These are phyloP conservation scores for Micropterix aruncella DNA, from an alignment of 2,888 invertebrate species.

Conservation along the genomic window DNA sequence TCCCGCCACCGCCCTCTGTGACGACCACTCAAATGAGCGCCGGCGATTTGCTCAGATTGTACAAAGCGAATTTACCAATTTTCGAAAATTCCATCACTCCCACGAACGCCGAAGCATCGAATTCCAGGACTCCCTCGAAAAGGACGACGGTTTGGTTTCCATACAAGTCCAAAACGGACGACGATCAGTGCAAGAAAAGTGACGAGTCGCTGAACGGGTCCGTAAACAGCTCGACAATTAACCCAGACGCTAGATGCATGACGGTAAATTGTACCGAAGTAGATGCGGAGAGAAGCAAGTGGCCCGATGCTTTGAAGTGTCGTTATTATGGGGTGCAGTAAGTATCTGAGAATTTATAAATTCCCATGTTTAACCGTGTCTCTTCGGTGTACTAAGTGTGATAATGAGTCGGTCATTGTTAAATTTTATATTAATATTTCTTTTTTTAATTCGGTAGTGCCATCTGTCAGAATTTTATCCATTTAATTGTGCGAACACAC, in stretches of 20 bases:
- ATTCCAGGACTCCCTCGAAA: slow-evolving; percentile 4
- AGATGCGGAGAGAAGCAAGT: slow-evolving; percentile 28
- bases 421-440: too few species aligned
- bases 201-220: neutral
- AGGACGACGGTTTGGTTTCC: neutral
- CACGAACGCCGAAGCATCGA: too few species aligned
- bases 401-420: too few species aligned
- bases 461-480: too few species aligned
- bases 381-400: too few species aligned
- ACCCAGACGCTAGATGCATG: neutral
- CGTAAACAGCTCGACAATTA: neutral
- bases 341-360: too few species aligned
- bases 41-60: slow-evolving; percentile 45
- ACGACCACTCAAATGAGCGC: slow-evolving; percentile 53
- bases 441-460: too few species aligned
- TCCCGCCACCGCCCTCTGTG: slow-evolving; percentile 62
- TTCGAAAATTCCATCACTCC: too few species aligned
- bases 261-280: slow-evolving; percentile 16
- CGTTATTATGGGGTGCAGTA: slow-evolving; percentile 60
- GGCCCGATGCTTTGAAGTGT: slow-evolving; percentile 47
- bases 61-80: slow-evolving; percentile 36
- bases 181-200: slow-evolving; percentile 1
- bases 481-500: too few species aligned
- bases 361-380: too few species aligned
- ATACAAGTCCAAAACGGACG: too few species aligned